phyloP scores from a whole-genome alignment of 2,888 invertebrate genomes.

The Melolontha melolontha region DNA sequence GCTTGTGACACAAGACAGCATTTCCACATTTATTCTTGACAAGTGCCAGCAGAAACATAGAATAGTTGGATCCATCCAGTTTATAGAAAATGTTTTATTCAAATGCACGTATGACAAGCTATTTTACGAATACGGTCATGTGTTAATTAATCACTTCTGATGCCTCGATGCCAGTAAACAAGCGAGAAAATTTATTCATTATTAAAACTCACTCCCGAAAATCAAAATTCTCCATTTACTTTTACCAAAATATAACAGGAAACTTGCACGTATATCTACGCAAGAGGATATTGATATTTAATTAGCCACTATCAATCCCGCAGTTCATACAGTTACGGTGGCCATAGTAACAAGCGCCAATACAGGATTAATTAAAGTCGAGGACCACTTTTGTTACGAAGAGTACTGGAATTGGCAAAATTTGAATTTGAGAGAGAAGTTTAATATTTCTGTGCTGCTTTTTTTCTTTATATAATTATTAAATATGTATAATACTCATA shows the following conservation, averaged over 20 bases:
- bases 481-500: too few species aligned
- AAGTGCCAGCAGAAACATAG: slow-evolving; percentile 14
- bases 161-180: not conserved
- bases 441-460: too few species aligned
- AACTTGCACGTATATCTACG: not conserved
- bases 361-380: too few species aligned
- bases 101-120: slow-evolving; percentile 26
- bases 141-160: slow-evolving; percentile 24
- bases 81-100: slow-evolving; percentile 38
- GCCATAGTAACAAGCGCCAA: too few species aligned
- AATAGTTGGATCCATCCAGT: slow-evolving; percentile 23
- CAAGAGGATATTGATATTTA: slow-evolving; percentile 22
- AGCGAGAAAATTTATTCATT: slow-evolving; percentile 16
- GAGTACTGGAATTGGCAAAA: too few species aligned
- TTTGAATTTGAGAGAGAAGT: too few species aligned
- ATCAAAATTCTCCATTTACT: slow-evolving; percentile 7
- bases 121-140: slow-evolving; percentile 23
- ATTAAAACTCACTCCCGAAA: not conserved
- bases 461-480: too few species aligned
- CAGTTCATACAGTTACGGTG: too few species aligned
- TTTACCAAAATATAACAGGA: not conserved
- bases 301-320: slow-evolving; percentile 1
- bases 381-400: too few species aligned
- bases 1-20: slow-evolving; percentile 13
- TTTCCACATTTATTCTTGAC: slow-evolving; percentile 26